Percentiles rank a stretch among this genome's conserved stretches.
Conservation (phyloP, 2,888 invertebrate species). For the Trichopoda pennipes region DNA sequence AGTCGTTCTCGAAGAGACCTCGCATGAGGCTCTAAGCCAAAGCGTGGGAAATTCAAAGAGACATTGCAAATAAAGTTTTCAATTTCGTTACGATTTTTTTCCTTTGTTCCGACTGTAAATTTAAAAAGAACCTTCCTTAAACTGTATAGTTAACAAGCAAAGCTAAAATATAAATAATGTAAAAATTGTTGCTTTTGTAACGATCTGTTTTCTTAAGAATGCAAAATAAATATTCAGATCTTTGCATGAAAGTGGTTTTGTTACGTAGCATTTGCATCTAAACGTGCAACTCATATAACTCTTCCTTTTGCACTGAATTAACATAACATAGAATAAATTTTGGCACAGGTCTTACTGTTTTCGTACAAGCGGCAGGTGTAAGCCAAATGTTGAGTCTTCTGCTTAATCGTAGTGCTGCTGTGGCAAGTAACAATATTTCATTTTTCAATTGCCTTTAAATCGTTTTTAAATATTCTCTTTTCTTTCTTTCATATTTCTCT, state of each 20-base stretch:
- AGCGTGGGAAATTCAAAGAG: slow-evolving; percentile 6
- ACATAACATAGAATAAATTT: slow-evolving; percentile 37
- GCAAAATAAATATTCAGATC: slow-evolving; percentile 32
- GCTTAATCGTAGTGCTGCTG: slow-evolving; percentile 1
- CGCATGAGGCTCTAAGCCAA: slow-evolving; percentile 10
- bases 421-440: slow-evolving; percentile 21
- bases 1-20: slow-evolving; percentile 13
- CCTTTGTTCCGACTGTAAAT: background rate
- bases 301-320: slow-evolving; percentile 17
- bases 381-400: slow-evolving; percentile 8
- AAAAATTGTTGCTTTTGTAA: slow-evolving; percentile 10
- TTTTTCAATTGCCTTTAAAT: slow-evolving; percentile 53
- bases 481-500: too few relatives aligned
- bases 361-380: slow-evolving; percentile 61
- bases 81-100: slow-evolving; percentile 23
- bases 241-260: slow-evolving; percentile 41
- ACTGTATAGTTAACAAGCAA: slow-evolving; percentile 44
- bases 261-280: background rate
- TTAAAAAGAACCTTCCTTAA: slow-evolving; percentile 20
- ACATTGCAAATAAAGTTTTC: slow-evolving; percentile 5
- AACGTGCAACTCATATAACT: background rate
- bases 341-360: slow-evolving; percentile 38
- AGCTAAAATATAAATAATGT: slow-evolving; percentile 51
- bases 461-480: slow-evolving; percentile 38
- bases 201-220: slow-evolving; percentile 12